These are phyloP conservation scores for Brachionus calyciflorus DNA, from an alignment of 1,140 invertebrate species.

Conservation along the genomic window DNA sequence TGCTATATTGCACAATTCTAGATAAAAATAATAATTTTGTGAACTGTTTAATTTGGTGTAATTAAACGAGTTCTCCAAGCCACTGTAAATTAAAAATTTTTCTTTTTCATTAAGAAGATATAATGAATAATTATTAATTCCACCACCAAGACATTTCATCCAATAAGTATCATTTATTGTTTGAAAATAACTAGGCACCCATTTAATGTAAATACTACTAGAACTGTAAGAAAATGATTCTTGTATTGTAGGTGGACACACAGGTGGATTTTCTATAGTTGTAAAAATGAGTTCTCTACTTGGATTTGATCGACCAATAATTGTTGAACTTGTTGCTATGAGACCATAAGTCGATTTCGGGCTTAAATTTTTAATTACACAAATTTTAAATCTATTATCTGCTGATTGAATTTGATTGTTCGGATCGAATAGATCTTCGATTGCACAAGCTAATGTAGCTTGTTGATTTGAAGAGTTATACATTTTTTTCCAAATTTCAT, in stretches of 20 bases:
- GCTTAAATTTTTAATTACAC: not conserved
- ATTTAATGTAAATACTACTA: not conserved
- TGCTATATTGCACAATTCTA: conserved; percentile 56
- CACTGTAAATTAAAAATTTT: not conserved
- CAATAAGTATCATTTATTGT: not conserved
- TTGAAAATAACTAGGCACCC: conserved; percentile 3
- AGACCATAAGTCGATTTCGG: not conserved
- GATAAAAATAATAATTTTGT: conserved; percentile 52
- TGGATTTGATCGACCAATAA: conserved; percentile 10
- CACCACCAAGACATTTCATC: conserved; percentile 31
- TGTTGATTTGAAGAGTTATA: not conserved
- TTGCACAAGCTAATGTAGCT: not conserved
- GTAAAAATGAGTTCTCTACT: conserved; percentile 21
- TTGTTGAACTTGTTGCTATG: conserved; percentile 32
- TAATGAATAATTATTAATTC: not conserved
- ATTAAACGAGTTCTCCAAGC: conserved; percentile 7
- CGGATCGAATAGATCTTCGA: conserved; percentile 33
- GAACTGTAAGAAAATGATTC: not conserved
- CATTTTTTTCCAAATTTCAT: conserved; percentile 20
- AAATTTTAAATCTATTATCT: conserved; percentile 2
- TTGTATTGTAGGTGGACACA: conserved; percentile 9
- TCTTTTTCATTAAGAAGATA: not conserved
- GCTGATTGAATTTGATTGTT: not conserved
- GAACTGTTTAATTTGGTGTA: conserved; percentile 52
- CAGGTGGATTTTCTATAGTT: conserved; percentile 1